Conservation (phyloP, 2,888 invertebrate species). For the Esperia sulphurella region DNA sequence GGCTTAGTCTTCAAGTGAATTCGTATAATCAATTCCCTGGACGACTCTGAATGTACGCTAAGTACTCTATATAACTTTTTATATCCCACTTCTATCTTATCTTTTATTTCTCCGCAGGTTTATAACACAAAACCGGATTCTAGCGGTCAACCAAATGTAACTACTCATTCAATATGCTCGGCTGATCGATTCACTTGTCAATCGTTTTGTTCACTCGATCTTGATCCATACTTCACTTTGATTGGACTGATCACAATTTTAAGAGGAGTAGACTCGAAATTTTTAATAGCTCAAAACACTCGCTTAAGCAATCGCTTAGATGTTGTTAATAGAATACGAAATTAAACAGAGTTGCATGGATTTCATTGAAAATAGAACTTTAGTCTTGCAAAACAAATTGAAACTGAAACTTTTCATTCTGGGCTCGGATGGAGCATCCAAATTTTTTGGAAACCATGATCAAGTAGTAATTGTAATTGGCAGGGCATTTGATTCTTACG, state of each 20-base stretch:
- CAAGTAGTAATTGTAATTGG: slow-evolving; percentile 34
- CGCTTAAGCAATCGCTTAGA: slow-evolving; percentile 64
- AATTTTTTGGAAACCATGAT: slow-evolving; percentile 24
- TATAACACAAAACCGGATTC: slow-evolving; percentile 80
- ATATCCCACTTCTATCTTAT: slow-evolving; percentile 69
- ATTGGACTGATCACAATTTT: slow-evolving; percentile 57
- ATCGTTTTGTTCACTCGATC: slow-evolving; percentile 62
- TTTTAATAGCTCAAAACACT: slow-evolving; percentile 47
- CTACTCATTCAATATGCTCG: slow-evolving; percentile 71
- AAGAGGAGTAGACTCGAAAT: slow-evolving; percentile 57
- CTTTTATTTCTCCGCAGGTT: slow-evolving; percentile 78
- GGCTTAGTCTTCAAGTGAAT: slow-evolving; percentile 60
- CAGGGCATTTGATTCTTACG: slow-evolving; percentile 38
- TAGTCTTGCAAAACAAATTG: slow-evolving; percentile 30
- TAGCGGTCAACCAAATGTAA: slow-evolving; percentile 79
- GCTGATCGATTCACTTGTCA: slow-evolving; percentile 72
- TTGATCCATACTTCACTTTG: slow-evolving; percentile 69
- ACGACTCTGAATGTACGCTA: slow-evolving; percentile 51
- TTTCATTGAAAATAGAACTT: slow-evolving; percentile 40
- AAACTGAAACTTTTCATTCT: slow-evolving; percentile 59
- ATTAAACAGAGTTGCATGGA: slow-evolving; percentile 55
- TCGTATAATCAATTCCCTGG: slow-evolving; percentile 36
- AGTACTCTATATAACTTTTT: slow-evolving; percentile 44
- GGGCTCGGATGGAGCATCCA: slow-evolving; percentile 37
- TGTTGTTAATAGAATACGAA: slow-evolving; percentile 40